Evolutionary conservation across 2,113 vertebrate genomes (phyloP).

Genomic region (Vulpes vulpes): DNA sequence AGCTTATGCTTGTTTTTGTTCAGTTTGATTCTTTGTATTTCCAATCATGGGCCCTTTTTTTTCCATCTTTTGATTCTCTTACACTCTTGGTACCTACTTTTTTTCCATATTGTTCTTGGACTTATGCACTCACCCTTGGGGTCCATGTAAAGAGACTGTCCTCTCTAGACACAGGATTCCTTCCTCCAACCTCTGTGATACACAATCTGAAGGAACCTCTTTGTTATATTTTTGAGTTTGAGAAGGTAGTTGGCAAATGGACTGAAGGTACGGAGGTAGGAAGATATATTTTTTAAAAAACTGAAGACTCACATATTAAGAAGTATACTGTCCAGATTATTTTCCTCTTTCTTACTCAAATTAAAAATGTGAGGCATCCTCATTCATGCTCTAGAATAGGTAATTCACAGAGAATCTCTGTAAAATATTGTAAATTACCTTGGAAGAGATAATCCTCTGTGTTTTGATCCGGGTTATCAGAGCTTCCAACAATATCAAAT

Average conservation of each 20-base stretch:
- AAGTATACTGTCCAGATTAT: background rate
- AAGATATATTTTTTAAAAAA: background rate
- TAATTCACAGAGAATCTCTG: background rate
- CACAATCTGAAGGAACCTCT: background rate
- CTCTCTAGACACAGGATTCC: background rate
- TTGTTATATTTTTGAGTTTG: background rate
- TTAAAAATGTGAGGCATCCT: background rate
- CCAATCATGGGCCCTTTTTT: background rate
- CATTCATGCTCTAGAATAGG: background rate
- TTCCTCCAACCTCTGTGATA: background rate
- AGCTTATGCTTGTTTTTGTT: background rate
- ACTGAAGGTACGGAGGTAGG: background rate
- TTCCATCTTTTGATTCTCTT: background rate
- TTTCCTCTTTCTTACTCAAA: constrained; percentile 38
- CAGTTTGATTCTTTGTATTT: background rate
- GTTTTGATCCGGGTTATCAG: constrained; percentile 99
- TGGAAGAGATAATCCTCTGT: constrained; percentile 99
- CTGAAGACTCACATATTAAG: background rate
- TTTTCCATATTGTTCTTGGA: background rate
- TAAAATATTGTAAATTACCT: constrained; percentile 87
- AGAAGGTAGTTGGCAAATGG: background rate
- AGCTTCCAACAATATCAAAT: constrained; percentile 98
- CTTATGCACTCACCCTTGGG: background rate
- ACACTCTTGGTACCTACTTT: background rate
- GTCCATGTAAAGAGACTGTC: background rate